Conservation (phyloP, 2,113 vertebrate genomes). For the Meriones unguiculatus region DNA sequence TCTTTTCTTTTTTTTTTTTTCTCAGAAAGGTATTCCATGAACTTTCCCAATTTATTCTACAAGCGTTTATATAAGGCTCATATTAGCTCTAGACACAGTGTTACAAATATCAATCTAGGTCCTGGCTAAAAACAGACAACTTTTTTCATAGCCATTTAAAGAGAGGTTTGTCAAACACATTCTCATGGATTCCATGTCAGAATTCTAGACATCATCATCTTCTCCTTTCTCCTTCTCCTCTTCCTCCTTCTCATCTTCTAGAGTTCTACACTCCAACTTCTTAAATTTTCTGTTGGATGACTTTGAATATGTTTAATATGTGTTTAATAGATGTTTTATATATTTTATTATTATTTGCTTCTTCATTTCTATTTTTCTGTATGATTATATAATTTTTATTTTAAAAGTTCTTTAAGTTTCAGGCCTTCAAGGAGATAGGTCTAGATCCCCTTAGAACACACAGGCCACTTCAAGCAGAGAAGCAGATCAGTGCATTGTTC, state of each 20-base stretch:
- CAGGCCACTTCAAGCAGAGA: background rate
- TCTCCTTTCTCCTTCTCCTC: no score
- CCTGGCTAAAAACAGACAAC: background rate
- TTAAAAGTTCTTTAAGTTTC: background rate
- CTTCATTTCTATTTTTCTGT: background rate
- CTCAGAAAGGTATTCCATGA: background rate
- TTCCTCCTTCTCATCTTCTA: background rate
- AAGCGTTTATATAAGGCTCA: background rate
- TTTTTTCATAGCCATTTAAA: background rate
- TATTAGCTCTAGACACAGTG: background rate
- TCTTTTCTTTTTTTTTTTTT: conserved; percentile 23
- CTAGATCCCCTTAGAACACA: background rate
- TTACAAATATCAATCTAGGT: background rate
- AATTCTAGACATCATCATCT: background rate
- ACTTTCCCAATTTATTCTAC: background rate
- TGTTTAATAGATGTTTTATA: background rate
- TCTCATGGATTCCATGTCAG: background rate
- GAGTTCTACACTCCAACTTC: background rate
- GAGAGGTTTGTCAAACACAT: background rate
- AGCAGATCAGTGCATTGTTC: background rate
- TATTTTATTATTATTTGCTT: background rate
- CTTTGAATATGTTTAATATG: background rate
- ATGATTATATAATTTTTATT: background rate
- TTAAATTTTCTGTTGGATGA: background rate
- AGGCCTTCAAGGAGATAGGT: background rate